Evolutionary conservation across 1,140 invertebrate genomes (phyloP).

Genomic region (Drosophila sp.): DNA sequence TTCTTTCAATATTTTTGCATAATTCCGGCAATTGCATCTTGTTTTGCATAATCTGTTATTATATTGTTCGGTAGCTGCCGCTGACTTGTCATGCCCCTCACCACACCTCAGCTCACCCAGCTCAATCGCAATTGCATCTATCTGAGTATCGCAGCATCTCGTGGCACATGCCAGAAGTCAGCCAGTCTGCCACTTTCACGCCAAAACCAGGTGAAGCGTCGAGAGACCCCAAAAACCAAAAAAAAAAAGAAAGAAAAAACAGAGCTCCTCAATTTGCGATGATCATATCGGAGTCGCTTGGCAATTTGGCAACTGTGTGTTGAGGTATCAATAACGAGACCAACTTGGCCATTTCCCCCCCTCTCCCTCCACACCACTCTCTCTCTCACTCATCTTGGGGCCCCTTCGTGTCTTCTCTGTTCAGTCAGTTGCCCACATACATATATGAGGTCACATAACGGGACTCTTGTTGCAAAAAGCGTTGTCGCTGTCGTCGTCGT

Average conservation of each 20-base stretch:
- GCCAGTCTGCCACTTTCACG: slow-evolving; percentile 6
- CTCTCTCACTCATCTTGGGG: not conserved
- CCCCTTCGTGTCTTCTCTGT: slow-evolving; percentile 7
- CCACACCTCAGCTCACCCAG: too few relatives aligned
- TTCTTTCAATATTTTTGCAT: not conserved
- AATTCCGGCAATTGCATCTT: not conserved
- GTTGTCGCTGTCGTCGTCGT: slow-evolving; percentile 20
- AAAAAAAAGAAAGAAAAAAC: not conserved
- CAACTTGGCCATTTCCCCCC: not conserved
- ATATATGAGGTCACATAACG: slow-evolving; percentile 74
- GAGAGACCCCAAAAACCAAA: slow-evolving; percentile 1
- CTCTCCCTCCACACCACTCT: not conserved
- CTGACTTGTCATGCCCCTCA: not conserved
- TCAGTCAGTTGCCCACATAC: slow-evolving; percentile 48
- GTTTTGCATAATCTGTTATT: not conserved
- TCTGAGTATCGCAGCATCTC: not conserved
- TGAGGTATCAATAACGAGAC: slow-evolving; percentile 8
- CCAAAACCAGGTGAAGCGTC: slow-evolving; percentile 2
- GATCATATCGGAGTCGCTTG: slow-evolving; percentile 22
- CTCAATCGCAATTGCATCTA: not conserved
- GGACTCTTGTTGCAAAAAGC: slow-evolving; percentile 40
- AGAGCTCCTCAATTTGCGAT: not conserved
- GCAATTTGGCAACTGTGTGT: slow-evolving; percentile 7
- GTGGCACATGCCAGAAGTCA: not conserved
- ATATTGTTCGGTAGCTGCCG: not conserved